Evolutionary conservation across 2,113 vertebrate species (phyloP).

Genomic region (Ptychochromis oligacanthus): DNA sequence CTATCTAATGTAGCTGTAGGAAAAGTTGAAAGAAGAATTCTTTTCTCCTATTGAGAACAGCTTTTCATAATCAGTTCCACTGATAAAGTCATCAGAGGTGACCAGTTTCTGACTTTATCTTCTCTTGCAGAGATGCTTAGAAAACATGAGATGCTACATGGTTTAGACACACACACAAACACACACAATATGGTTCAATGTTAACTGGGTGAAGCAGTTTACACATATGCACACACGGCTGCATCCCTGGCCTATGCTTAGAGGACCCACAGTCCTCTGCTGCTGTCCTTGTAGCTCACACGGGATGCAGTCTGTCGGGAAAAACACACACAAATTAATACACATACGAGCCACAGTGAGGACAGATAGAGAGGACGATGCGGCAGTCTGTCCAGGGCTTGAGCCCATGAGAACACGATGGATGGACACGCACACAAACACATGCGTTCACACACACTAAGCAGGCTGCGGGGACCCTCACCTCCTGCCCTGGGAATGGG

Average conservation of each 20-base stretch:
- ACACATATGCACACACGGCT: slow-evolving; percentile 21
- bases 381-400: slow-evolving; percentile 48
- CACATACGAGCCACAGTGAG: slow-evolving; percentile 36
- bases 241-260: slow-evolving; percentile 31
- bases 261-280: slow-evolving; percentile 62
- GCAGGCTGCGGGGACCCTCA: slow-evolving; percentile 75
- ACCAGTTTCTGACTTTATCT: not conserved
- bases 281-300: slow-evolving; percentile 59
- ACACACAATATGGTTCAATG: not conserved
- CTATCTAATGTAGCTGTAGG: slow-evolving; percentile 7
- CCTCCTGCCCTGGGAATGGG: slow-evolving; percentile 84
- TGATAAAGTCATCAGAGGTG: not conserved
- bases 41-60: not conserved
- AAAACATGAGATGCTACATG: not conserved
- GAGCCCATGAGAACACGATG: slow-evolving; percentile 59
- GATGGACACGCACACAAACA: slow-evolving; percentile 48
- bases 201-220: slow-evolving; percentile 27
- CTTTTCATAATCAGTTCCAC: not conserved
- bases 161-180: not conserved
- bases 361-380: slow-evolving; percentile 48
- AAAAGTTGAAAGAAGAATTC: not conserved
- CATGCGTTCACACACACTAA: slow-evolving; percentile 23
- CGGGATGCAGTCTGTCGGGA: slow-evolving; percentile 68
- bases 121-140: not conserved
- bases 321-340: slow-evolving; percentile 41